These are phyloP conservation scores for Sturnira hondurensis DNA, from an alignment of 2,113 vertebrate species.

Conservation along the genomic window DNA sequence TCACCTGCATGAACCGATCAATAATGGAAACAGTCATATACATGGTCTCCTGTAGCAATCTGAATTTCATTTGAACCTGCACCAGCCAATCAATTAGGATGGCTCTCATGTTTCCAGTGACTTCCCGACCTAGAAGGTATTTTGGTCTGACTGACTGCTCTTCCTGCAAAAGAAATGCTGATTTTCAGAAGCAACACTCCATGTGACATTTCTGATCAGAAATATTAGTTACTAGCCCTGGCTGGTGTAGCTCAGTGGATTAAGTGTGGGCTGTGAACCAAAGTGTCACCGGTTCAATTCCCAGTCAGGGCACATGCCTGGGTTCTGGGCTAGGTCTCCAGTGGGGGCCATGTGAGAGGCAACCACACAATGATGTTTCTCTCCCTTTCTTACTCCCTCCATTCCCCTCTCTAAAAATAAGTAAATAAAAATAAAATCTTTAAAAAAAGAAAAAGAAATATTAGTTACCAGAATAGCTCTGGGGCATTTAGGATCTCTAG, in stretches of 20 bases:
- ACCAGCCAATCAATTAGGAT: conserved; percentile 92
- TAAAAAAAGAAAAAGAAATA: not conserved
- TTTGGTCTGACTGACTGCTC: conserved; percentile 81
- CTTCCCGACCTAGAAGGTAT: conserved; percentile 84
- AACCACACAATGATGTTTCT: too few species aligned
- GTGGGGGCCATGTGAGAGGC: too few species aligned
- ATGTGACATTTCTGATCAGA: not conserved
- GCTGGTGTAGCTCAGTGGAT: too few species aligned
- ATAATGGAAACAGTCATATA: conserved; percentile 90
- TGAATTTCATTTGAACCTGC: conserved; percentile 87
- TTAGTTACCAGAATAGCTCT: not conserved
- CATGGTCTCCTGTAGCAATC: conserved; percentile 89
- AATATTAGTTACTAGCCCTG: not conserved
- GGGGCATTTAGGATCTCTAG: not conserved
- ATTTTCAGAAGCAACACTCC: not conserved
- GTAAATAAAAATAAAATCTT: too few species aligned
- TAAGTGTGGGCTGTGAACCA: too few species aligned
- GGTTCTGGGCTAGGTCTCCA: too few species aligned
- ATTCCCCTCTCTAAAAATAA: too few species aligned
- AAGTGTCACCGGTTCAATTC: too few species aligned
- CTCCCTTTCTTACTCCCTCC: too few species aligned
- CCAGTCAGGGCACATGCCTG: too few species aligned
- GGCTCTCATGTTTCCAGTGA: conserved; percentile 88
- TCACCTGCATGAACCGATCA: conserved; percentile 90
- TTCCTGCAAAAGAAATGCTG: conserved; percentile 72